Base-by-base conservation (phyloP, 1,140 invertebrate species). In the Eueides isabella region DNA sequence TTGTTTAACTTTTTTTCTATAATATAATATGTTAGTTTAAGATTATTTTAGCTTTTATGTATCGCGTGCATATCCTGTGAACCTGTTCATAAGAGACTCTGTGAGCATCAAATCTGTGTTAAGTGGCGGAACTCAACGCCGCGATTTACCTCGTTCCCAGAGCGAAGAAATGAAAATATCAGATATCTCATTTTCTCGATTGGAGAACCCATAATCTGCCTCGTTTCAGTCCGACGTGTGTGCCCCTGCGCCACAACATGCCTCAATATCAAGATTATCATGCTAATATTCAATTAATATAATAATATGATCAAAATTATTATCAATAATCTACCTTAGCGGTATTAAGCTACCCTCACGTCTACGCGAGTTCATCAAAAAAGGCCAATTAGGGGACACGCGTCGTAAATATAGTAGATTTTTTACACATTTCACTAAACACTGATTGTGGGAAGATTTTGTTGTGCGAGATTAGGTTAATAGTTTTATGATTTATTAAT, bases 331-430 rank as follows among this genome's bases (percentile, higher is more conserved):
- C 48, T 12, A 55, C 48, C 48, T 55, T 55, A 12, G 26, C 48
- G 9, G 12, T 23, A 55, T 44, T 44, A 44, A 44, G 1, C 23
- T 14, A 26, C 48, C 48, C 48, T 55, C 41, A 31, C 5, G 2
- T 55, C 48, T 26, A 55, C 6, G 23, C 2, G 12, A 12, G 48
- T 55, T 26, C 23, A 55, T 48, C 48, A 55, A 55, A 55, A 55
- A 55, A 55, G 19, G 19, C 48, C 77, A 26, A 55, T 55, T 23
- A 44, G 26, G 77, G 77, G 80, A 72, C 86, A 88, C 86, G 86
- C 87, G 86, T 73, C 81, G 11, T 71, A 79, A 55, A 23, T 26
- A 26, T 26, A 55, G 48, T 55, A 23, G 26, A 26, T 55, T 55
- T 55, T 55, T 26, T 55, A 26, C 23, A 23, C 48, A 26, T 55